phyloP scores from a whole-genome alignment of 2,113 vertebrate species.

The Gallinago undulata region DNA sequence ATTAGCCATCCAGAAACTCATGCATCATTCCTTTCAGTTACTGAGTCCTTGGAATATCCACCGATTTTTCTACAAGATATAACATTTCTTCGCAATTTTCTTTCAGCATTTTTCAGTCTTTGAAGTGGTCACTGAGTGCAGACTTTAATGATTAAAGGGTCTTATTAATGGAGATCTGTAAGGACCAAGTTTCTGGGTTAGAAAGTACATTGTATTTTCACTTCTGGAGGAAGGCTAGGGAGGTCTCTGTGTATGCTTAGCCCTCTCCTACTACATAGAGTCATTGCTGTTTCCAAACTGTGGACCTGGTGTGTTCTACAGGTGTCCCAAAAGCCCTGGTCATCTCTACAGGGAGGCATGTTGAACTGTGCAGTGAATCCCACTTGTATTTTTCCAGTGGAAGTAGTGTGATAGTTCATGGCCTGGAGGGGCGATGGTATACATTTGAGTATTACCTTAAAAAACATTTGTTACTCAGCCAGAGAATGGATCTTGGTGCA shows the following conservation, averaged over 20 bases:
- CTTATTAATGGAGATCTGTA: not conserved
- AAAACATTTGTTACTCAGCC: not conserved
- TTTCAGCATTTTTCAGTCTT: not conserved
- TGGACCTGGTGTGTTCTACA: not conserved
- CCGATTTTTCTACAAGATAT: not conserved
- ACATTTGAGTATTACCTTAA: not conserved
- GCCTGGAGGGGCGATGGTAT: not conserved
- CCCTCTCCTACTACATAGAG: not conserved
- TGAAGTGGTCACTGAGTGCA: not conserved
- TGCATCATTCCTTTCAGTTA: not conserved
- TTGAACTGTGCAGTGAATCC: not conserved
- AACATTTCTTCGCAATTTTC: not conserved
- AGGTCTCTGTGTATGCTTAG: not conserved
- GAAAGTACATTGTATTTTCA: not conserved
- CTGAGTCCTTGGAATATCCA: not conserved
- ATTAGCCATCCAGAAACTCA: not conserved
- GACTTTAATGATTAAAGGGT: not conserved
- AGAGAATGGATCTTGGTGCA: not conserved
- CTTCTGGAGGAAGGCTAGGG: not conserved
- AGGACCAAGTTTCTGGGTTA: not conserved
- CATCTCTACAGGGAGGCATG: not conserved
- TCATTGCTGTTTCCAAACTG: not conserved
- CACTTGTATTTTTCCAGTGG: not conserved
- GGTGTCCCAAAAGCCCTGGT: not conserved
- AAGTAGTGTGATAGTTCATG: not conserved